Percentiles rank a stretch among this genome's conserved stretches.
Conservation (phyloP, 2,888 invertebrate species). For the Idaea aversata region DNA sequence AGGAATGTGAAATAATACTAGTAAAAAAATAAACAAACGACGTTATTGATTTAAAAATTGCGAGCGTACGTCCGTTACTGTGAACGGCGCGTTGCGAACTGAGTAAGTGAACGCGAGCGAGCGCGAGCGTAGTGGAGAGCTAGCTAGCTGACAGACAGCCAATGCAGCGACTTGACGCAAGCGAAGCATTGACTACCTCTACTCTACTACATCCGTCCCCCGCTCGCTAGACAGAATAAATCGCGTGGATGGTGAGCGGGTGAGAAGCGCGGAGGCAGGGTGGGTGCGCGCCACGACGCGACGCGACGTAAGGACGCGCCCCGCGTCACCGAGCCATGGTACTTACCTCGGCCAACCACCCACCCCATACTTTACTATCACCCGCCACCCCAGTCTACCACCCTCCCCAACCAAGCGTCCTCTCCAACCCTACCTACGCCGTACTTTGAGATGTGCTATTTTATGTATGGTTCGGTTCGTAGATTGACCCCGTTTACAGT, state of each 20-base stretch:
- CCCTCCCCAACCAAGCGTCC: conserved; percentile 32
- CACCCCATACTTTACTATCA: neutral
- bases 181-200: conserved; percentile 58
- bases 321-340: conserved; percentile 16
- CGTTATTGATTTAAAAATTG: conserved; percentile 34
- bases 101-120: conserved; percentile 22
- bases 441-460: conserved; percentile 15
- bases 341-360: conserved; percentile 10
- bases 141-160: conserved; percentile 24
- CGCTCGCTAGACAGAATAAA: conserved; percentile 66
- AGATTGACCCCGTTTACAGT: conserved; percentile 16
- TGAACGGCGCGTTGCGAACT: conserved; percentile 69
- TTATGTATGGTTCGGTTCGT: neutral
- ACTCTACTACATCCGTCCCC: conserved; percentile 40
- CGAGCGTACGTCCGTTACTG: conserved; percentile 53
- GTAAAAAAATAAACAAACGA: conserved; percentile 50
- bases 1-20: conserved; percentile 53
- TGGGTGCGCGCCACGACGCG: conserved; percentile 11
- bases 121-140: conserved; percentile 16
- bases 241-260: conserved; percentile 53
- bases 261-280: conserved; percentile 17
- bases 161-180: conserved; percentile 44
- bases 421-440: conserved; percentile 28
- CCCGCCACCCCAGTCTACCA: conserved; percentile 31
- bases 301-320: conserved; percentile 15